Percentiles rank a stretch among this genome's conserved stretches.
These are phyloP conservation scores for Sarotherodon lohbergeri DNA, from an alignment of 2,113 vertebrate genomes.

Conservation along the genomic window DNA sequence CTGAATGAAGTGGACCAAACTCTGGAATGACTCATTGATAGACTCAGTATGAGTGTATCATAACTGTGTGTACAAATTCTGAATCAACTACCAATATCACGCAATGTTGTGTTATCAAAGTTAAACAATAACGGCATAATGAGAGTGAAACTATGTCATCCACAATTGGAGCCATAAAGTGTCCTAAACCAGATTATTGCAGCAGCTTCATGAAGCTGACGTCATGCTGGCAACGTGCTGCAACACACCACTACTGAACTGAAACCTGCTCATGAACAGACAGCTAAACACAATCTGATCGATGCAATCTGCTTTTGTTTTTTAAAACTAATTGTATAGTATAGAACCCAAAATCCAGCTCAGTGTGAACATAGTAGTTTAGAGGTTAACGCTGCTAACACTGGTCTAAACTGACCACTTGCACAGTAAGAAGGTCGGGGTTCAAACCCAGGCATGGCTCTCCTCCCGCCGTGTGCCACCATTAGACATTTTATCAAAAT, in stretches of 20 bases:
- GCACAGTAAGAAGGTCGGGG: too few species aligned
- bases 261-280: background rate
- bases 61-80: background rate
- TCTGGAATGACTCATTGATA: accelerated
- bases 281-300: background rate
- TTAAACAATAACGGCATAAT: background rate
- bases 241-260: background rate
- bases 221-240: background rate
- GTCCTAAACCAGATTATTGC: background rate
- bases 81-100: background rate
- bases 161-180: background rate
- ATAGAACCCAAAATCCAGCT: too few species aligned
- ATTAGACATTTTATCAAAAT: too few species aligned
- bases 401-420: too few species aligned
- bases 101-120: background rate
- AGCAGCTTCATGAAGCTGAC: background rate
- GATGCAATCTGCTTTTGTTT: background rate
- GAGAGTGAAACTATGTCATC: background rate
- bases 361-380: too few species aligned
- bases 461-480: too few species aligned
- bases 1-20: background rate
- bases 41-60: background rate
- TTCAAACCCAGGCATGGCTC: too few species aligned
- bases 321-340: too few species aligned
- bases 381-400: too few species aligned